Percentiles rank a stretch among this genome's conserved stretches.
Conservation (phyloP, 2,888 invertebrate genomes). For the Synanthedon tipuliformis region DNA sequence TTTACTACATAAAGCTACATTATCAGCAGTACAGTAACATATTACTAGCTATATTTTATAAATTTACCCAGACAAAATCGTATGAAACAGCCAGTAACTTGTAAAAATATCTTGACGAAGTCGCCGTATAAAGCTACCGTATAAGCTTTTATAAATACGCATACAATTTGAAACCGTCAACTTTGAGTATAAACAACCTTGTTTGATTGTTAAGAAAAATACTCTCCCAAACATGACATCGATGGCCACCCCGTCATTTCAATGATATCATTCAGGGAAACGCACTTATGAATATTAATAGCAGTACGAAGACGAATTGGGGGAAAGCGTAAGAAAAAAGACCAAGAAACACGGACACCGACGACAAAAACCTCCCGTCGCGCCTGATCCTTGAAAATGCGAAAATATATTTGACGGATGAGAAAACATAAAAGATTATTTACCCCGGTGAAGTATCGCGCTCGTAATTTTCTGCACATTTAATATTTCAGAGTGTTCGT, state of each 20-base stretch:
- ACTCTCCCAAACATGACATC: constrained; percentile 4
- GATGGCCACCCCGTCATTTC: constrained; percentile 10
- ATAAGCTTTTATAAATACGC: too few species aligned
- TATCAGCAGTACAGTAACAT: too few species aligned
- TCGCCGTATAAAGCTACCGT: too few species aligned
- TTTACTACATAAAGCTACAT: too few species aligned
- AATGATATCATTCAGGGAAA: constrained; percentile 43
- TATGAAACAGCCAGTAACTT: too few species aligned
- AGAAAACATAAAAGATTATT: constrained; percentile 53
- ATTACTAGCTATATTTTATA: too few species aligned
- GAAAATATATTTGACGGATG: constrained; percentile 65
- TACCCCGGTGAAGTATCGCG: constrained; percentile 16
- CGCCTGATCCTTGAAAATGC: constrained; percentile 4
- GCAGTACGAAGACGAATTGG: constrained; percentile 30
- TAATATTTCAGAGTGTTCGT: constrained; percentile 54
- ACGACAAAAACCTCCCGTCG: constrained; percentile 44
- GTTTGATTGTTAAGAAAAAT: background rate
- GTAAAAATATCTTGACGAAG: too few species aligned
- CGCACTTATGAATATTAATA: constrained; percentile 68
- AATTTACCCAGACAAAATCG: too few species aligned
- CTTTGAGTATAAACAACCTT: too few species aligned
- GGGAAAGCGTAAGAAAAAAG: constrained; percentile 25
- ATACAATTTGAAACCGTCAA: too few species aligned
- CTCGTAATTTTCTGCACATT: constrained; percentile 52
- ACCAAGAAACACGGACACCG: constrained; percentile 33